These are phyloP conservation scores for Crypturellus tataupa DNA, from an alignment of 2,797 vertebrate genomes.

Conservation along the genomic window DNA sequence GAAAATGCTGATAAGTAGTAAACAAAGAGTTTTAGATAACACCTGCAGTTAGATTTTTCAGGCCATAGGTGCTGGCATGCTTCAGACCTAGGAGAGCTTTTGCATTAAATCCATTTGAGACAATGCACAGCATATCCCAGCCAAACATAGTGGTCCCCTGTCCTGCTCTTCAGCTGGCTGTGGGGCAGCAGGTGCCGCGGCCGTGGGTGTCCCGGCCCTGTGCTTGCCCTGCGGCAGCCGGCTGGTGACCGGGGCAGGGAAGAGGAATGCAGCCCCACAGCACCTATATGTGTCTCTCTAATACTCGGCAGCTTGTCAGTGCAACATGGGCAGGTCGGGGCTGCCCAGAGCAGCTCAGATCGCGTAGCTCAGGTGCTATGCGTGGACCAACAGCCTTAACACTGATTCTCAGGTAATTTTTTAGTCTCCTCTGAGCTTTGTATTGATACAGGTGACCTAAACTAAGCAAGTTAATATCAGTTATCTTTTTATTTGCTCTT, in stretches of 20 bases:
- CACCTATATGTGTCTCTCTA: not conserved
- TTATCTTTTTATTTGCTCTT: not conserved
- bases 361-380: not conserved
- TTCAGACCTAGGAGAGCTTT: not conserved
- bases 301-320: not conserved
- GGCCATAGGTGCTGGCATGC: not conserved
- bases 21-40: not conserved
- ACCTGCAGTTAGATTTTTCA: not conserved
- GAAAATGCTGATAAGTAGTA: not conserved
- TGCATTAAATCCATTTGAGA: not conserved
- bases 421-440: not conserved
- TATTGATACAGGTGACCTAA: not conserved
- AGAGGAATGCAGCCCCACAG: not conserved
- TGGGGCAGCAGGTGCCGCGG: not conserved
- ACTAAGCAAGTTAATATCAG: not conserved
- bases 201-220: not conserved
- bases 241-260: not conserved
- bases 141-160: not conserved
- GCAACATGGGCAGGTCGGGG: not conserved
- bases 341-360: not conserved
- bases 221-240: not conserved
- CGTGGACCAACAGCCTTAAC: not conserved
- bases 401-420: not conserved
- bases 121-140: not conserved
- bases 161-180: not conserved